Conservation (phyloP, 2,888 invertebrate genomes). For the Limnephilus marmoratus region DNA sequence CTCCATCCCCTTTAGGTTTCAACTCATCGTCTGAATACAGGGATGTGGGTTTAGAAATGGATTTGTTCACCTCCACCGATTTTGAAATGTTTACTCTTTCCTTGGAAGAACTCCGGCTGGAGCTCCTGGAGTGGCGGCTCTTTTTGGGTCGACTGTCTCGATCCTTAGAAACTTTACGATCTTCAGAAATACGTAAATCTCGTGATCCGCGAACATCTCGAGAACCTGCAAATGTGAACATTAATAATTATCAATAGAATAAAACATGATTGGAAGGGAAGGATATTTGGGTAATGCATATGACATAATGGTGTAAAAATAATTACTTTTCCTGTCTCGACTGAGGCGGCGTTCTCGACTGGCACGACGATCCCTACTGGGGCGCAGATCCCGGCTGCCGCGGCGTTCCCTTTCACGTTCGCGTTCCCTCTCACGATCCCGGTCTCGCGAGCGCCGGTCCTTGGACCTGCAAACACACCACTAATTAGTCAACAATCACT, state of each 20-base stretch:
- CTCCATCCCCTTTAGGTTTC: constrained; percentile 67
- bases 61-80: constrained; percentile 70
- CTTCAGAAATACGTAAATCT: constrained; percentile 69
- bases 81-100: constrained; percentile 69
- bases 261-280: not conserved
- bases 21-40: constrained; percentile 73
- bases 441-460: constrained; percentile 73
- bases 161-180: constrained; percentile 69
- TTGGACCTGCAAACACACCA: constrained; percentile 67
- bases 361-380: constrained; percentile 73
- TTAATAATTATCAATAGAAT: not conserved
- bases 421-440: constrained; percentile 67
- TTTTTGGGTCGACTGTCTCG: constrained; percentile 65
- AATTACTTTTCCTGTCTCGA: constrained; percentile 69
- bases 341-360: constrained; percentile 75
- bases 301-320: not conserved
- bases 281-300: not conserved
- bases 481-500: not conserved
- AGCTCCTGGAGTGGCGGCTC: constrained; percentile 67
- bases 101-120: constrained; percentile 64
- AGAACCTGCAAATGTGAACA: constrained; percentile 54
- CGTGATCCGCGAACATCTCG: constrained; percentile 67
- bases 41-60: constrained; percentile 67
- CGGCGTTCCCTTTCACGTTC: constrained; percentile 68
- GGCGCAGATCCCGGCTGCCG: constrained; percentile 68